phyloP scores from a whole-genome alignment of 2,113 vertebrate genomes.

The Aegithalos caudatus region DNA sequence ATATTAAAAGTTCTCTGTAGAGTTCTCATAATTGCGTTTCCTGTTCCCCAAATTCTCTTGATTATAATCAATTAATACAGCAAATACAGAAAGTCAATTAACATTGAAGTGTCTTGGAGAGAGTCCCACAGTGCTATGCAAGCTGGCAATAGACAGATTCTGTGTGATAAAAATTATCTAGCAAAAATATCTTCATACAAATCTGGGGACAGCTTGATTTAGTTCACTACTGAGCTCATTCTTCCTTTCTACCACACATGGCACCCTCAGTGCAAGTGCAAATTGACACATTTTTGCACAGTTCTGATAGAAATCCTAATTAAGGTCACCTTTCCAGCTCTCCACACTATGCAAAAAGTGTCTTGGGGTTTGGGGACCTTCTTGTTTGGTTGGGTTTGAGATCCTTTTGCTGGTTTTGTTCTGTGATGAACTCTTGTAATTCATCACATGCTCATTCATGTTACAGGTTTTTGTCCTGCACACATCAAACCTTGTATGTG shows the following conservation, averaged over 20 bases:
- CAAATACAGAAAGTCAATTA: background rate
- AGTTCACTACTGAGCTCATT: background rate
- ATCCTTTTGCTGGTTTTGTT: background rate
- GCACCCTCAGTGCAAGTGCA: background rate
- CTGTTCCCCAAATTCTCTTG: background rate
- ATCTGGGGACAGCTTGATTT: background rate
- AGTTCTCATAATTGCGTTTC: background rate
- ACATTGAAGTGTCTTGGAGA: background rate
- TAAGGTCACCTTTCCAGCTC: background rate
- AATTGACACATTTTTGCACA: background rate
- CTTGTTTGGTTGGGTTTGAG: background rate
- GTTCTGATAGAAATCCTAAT: background rate
- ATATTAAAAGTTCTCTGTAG: background rate
- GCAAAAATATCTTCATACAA: background rate
- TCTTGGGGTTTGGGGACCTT: background rate
- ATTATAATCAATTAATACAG: background rate
- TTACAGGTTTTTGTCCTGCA: background rate
- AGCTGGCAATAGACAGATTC: background rate
- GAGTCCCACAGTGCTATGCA: background rate
- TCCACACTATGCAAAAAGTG: background rate
- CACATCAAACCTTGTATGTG: rapidly evolving
- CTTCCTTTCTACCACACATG: background rate
- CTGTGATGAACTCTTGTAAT: background rate
- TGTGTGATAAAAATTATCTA: background rate
- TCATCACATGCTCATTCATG: background rate